Evolutionary conservation across 2,113 vertebrate species (phyloP), one percentile per base, ranked within the genome.

Genomic region (Propithecus coquereli): DNA sequence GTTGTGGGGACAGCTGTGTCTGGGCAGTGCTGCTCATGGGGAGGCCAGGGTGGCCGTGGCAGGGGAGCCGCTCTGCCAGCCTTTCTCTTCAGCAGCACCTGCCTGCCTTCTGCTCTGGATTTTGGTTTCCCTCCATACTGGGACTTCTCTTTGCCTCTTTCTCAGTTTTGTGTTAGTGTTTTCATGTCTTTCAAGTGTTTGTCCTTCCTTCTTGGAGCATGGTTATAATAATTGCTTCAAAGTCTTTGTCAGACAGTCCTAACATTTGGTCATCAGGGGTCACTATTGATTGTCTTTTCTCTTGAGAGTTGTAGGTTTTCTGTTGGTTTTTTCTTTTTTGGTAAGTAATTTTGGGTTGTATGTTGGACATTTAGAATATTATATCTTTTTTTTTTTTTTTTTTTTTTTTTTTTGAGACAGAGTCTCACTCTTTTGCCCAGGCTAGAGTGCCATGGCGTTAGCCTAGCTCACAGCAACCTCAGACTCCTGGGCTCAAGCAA

Each of bases 201-300:
- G 71, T 8, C 14, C 25, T 77, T 61, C 14, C 50, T 23, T 77
- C 40, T 66, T 25, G 23, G 34, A 61, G 79, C 61, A 10, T 3
- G 1, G 59, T 59, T 50, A 2, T 16, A 23, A 16, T 18, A 3
- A 45, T 59, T 9, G 1, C 43, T 54, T 2, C 40, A 17, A 17
- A 20, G 27, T 65, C 59, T 65, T 52, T 8, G 1, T 17, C 30
- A 11, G 65, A n/a, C 18, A 8, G 2, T 23, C 30, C 22, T 4
- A 20, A 2, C 5, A 2, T 45, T 8, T 3, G 65, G 23, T 65
- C 20, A 0, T 0, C 13, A 59, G 59, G 37, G 22, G 65, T 54
- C 13, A 11, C 47, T 50, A 4, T 61, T 23, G 54, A 3, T 32
- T 52, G 45, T 20, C 23, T 34, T 82, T 20, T 40, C 47, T 66